phyloP scores from a whole-genome alignment of 2,888 invertebrate genomes.

The Dusona sp. region DNA sequence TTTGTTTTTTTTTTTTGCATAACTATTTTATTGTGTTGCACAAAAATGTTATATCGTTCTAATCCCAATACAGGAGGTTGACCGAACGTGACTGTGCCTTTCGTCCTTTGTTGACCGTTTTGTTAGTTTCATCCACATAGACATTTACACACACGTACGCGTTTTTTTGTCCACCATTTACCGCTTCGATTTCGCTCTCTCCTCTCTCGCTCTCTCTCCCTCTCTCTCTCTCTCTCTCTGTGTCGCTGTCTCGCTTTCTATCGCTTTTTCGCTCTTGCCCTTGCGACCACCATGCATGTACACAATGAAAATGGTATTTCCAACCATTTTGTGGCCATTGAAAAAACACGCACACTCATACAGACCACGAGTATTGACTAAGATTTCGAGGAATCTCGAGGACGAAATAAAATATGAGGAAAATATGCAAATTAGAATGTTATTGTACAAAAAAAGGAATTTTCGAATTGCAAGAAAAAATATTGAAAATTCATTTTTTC shows the following conservation, averaged over 20 bases:
- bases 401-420: background rate
- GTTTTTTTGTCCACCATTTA: slow-evolving; percentile 17
- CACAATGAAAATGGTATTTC: slow-evolving; percentile 59
- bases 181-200: slow-evolving; percentile 19
- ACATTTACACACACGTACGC: slow-evolving; percentile 1
- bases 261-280: slow-evolving; percentile 26
- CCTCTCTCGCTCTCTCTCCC: background rate
- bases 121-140: slow-evolving; percentile 19
- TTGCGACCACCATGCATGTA: slow-evolving; percentile 44
- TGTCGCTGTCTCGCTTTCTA: background rate
- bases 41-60: background rate
- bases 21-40: background rate
- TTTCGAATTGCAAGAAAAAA: background rate
- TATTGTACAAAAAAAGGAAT: background rate
- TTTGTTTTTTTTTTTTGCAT: slow-evolving; percentile 4
- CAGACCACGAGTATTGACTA: background rate
- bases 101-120: slow-evolving; percentile 42
- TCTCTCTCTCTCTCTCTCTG: background rate
- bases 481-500: background rate
- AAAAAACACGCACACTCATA: slow-evolving; percentile 35
- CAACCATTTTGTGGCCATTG: slow-evolving; percentile 57
- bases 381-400: slow-evolving; percentile 30
- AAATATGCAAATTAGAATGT: background rate
- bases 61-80: background rate
- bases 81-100: slow-evolving; percentile 42